Base-by-base conservation (phyloP, 2,797 vertebrate genomes). In the Microcaecilia unicolor region DNA sequence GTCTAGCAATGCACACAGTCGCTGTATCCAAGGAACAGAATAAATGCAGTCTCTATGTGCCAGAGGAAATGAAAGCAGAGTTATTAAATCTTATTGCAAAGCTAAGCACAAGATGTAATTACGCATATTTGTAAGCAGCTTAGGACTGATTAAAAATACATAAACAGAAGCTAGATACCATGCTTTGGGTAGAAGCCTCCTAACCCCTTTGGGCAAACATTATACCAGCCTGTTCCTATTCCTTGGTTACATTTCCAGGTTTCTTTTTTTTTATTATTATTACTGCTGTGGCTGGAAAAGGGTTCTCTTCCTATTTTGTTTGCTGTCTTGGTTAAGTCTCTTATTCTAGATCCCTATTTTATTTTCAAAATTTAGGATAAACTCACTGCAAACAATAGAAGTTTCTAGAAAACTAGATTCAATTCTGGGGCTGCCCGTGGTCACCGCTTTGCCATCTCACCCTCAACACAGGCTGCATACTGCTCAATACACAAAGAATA, bases 71-170 rank as follows among this genome's bases (percentile, higher is more conserved):
- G 57, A 65, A 13, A 38, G 61, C 55, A 17, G 28, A 72, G 64
- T 53, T 72, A 65, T 78, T 72, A 72, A 70, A 66, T 73, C 73
- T 74, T 77, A 80, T 72, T 72, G 78, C 70, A 78, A 75, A 68
- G 58, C 9, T 1, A 66, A 65, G 55, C 60, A 64, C 61, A 56
- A 73, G 68, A 74, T 73, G 70, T 72, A 79, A 80, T 78, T 74
- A 76, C 76, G 62, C 51, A 57, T 71, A 77, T 75, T 77, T 82
- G 70, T 82, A 81, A 74, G 77, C 70, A 76, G 79, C 74, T 80
- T 77, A 80, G 73, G 64, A 72, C 61, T 78, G 69, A 74, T 80
- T 79, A 76, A 82, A 69, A 79, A 79, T 78, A 61, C 61, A 74
- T 76, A 67, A 71, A 61, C 62, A 35, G 65, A 76, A 73, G 58